Conservation (phyloP, 2,113 vertebrate genomes). For the Spheniscus mendiculus region DNA sequence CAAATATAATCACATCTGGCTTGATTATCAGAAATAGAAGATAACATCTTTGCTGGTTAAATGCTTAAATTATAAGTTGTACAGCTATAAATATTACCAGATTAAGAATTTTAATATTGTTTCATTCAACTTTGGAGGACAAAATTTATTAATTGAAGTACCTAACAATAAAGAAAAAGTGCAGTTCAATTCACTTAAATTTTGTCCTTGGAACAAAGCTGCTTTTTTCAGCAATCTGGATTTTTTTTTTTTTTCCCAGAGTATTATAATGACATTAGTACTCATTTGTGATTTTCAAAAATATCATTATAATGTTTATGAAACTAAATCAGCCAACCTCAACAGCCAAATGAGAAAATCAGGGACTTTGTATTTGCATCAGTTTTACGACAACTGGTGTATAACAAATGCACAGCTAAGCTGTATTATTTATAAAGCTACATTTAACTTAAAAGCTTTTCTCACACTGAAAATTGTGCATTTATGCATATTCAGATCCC, state of each 20-base stretch:
- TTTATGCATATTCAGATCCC: not conserved
- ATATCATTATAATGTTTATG: constrained; percentile 12
- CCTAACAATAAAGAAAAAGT: not conserved
- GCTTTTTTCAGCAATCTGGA: not conserved
- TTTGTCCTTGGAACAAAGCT: not conserved
- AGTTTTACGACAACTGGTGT: constrained; percentile 34
- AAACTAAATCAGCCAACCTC: constrained; percentile 24
- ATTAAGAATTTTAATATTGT: not conserved
- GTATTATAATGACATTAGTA: not conserved
- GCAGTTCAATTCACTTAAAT: not conserved
- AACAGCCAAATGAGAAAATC: constrained; percentile 51
- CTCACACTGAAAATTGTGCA: not conserved
- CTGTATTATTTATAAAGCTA: not conserved
- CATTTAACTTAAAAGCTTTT: not conserved
- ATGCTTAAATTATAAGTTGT: not conserved
- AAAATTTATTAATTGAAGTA: not conserved
- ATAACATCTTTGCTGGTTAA: not conserved
- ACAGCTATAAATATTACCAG: not conserved
- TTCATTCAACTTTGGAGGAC: not conserved
- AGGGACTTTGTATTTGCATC: constrained; percentile 24
- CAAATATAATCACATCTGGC: not conserved
- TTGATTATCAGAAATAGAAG: not conserved
- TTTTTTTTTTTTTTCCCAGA: not conserved
- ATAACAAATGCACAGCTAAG: constrained; percentile 10
- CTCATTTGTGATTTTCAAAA: constrained; percentile 41